Evolutionary conservation across 1,140 invertebrate species (phyloP).

Genomic region (honey bee (Apis mellifera)): Amel_HAv3.1 CM009931.2:8193501-8194000

Average conservation of each 20-base stretch:
- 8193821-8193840: conserved; percentile 9
- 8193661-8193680: not conserved
- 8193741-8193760: conserved; percentile 2
- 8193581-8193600: no score
- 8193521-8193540: not conserved
- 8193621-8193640: not conserved
- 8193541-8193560: not conserved
- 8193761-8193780: not conserved
- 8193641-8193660: not conserved
- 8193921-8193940: conserved; percentile 13
- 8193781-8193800: conserved; percentile 1
- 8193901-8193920: conserved; percentile 26
- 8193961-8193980: not conserved
- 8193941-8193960: conserved; percentile 2
- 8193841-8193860: conserved; percentile 55
- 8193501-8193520: not conserved
- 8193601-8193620: no score
- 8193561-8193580: not conserved
- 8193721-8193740: not conserved
- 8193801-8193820: conserved; percentile 5
- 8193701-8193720: not conserved
- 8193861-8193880: conserved; percentile 58
- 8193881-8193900: conserved; percentile 39
- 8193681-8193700: not conserved
- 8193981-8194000: not conserved